Base-by-base conservation (phyloP, 2,113 vertebrate species). In the Edolisoma coerulescens region DNA sequence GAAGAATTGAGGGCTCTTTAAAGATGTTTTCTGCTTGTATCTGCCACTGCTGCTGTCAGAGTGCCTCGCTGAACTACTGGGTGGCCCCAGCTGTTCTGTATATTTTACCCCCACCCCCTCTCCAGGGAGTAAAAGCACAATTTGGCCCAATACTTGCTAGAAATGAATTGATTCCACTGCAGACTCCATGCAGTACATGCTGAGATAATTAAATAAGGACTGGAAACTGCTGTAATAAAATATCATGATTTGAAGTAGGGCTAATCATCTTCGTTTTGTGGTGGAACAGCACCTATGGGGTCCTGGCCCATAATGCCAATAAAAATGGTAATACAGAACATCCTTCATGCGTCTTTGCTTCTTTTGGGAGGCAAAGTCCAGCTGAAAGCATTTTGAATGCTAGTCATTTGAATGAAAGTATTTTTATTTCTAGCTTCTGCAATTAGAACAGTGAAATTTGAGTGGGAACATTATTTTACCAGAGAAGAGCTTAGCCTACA, bases 1-100 rank as follows among this genome's bases (percentile, higher is more conserved):
- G 90, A 90, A 94, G 93, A 93, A 86, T 42, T 65, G 89, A 90
- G 73, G 85, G 83, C 45, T 97, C 88, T 94, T 82, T 84, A 93
- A 94, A 95, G 90, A 96, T 41, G 44, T 87, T 88, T 93, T 84
- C 73, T 87, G 70, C 89, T 90, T 87, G 54, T 94, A 80, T 96
- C 89, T 96, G 76, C 85, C 60, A 49, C 83, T 91, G 87, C 91
- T 87, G 87, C 82, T 93, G 89, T 91, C 75, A 85, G 70, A 79
- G 81, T 60, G 71, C 88, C 56, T 93, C 0, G 0, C 26, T 89
- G 80, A 93, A 91, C 84, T 93, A 87, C 96, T 95, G 94, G 95
- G 96, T 95, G 93, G 96, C 93, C 94, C 76, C 94, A 95, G 93
- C 95, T 93, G 89, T 45, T 96, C 73, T 67, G 63, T 96, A n/a